Evolutionary conservation across 30 jellyfish, hydroid and myxozoan species (phyloP), one percentile per base, ranked within the genome.

Genomic region (Pseudorhiza aurosa): DNA sequence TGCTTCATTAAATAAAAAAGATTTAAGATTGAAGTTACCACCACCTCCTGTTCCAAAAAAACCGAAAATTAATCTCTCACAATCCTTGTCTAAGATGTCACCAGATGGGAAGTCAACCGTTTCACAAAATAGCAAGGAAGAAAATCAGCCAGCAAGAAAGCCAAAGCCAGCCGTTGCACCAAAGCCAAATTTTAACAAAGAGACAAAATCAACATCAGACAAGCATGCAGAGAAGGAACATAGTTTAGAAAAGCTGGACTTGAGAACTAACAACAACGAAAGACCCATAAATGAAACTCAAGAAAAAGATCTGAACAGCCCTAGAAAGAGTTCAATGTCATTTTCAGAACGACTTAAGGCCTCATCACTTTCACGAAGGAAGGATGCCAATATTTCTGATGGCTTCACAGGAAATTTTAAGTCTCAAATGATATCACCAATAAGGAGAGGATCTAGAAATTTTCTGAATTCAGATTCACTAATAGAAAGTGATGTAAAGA

Each of bases 21-120:
- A 14, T 0, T 32, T 53, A 21, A 36, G 37, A 25, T 65, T 56
- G 60, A 80, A 80, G 39, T 35, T 80, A 25, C 91, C 91, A 29
- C 91, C 91, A 63, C 91, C 91, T 0, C 91, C 91, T 55, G 91
- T 80, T 4, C 68, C 91, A 15, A 80, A 80, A 77, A 80, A 80
- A 59, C 91, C 91, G 3, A 80, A 65, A 43, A 22, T 80, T 1
- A 47, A 46, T 32, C 42, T 62, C 0, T 15, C 22, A 0, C n/a
- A 69, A 10, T n/a, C 44, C 17, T 28, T 47, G 22, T 31, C 36
- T 25, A 73, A 2, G 35, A 12, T 10, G 19, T 30, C 64, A 8
- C n/a, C 63, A 17, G 37, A 39, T 30, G 11, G 0, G 17, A 42
- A 27, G 8, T 11, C 47, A 68, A 33, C 28, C 3, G 31, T 14